phyloP scores from a whole-genome alignment of 2,888 invertebrate genomes.

The Petrophora chlorosata region DNA sequence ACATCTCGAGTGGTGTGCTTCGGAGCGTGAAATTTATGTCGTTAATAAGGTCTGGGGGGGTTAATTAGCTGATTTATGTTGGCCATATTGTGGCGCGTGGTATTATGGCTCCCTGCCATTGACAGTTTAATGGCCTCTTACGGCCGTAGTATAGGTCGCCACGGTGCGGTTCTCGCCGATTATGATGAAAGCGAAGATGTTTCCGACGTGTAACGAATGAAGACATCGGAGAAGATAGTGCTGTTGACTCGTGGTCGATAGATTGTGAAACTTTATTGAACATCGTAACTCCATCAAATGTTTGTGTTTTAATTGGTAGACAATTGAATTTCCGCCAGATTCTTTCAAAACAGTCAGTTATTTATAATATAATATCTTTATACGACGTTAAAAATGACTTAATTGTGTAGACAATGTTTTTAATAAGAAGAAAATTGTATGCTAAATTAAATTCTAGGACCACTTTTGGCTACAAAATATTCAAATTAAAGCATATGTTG shows the following conservation, averaged over 20 bases:
- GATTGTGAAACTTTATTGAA: constrained; percentile 26
- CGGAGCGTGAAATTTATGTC: constrained; percentile 77
- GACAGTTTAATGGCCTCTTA: constrained; percentile 71
- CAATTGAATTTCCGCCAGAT: constrained; percentile 15
- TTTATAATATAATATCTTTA: too few species aligned
- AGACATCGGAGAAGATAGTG: constrained; percentile 2
- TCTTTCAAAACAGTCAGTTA: constrained; percentile 16
- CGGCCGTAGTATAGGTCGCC: constrained; percentile 47
- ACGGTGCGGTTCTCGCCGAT: constrained; percentile 43
- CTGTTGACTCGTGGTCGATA: constrained; percentile 1
- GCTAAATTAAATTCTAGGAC: too few species aligned
- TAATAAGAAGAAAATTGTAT: too few species aligned
- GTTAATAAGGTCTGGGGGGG: constrained; percentile 78
- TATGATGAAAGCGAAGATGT: constrained; percentile 56
- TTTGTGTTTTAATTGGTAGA: constrained; percentile 11
- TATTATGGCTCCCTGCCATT: constrained; percentile 66
- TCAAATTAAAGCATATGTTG: too few species aligned
- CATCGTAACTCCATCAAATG: constrained; percentile 22
- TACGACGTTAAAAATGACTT: too few species aligned
- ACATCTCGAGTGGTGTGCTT: constrained; percentile 67
- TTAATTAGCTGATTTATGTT: constrained; percentile 81
- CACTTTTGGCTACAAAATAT: too few species aligned
- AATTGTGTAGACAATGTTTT: too few species aligned
- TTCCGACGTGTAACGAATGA: constrained; percentile 49
- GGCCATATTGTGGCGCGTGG: constrained; percentile 71